Percentiles rank a stretch among this genome's conserved stretches.
Conservation (phyloP, 2,797 vertebrate genomes). For the Sylvia borin region DNA sequence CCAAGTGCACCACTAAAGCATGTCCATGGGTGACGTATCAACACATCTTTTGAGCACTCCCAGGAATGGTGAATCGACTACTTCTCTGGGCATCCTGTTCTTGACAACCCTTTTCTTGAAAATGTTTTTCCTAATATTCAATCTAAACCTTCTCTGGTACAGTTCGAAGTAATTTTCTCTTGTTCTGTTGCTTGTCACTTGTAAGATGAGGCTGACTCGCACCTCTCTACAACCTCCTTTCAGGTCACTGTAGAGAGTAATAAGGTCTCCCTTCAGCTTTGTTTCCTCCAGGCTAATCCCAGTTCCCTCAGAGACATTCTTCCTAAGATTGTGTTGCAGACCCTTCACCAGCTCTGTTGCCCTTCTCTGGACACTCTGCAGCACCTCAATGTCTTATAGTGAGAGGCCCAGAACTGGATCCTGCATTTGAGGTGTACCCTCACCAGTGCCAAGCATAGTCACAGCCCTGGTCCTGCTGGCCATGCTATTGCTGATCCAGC, state of each 20-base stretch:
- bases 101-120: not conserved
- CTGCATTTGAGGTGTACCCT: not conserved
- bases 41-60: fast-evolving
- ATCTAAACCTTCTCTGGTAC: not conserved
- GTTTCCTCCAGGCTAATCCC: not conserved
- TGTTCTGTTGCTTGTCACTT: not conserved
- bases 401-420: not conserved
- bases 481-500: not conserved
- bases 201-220: not conserved
- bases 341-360: fast-evolving
- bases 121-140: not conserved
- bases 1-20: not conserved
- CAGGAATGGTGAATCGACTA: not conserved
- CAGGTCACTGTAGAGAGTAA: not conserved
- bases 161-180: not conserved
- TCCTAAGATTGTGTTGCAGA: not conserved
- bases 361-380: not conserved
- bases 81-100: not conserved
- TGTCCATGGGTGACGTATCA: not conserved
- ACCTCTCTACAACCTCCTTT: not conserved
- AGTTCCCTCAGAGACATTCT: not conserved
- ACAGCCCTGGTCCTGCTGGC: not conserved
- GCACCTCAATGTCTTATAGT: not conserved
- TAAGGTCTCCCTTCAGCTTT: not conserved
- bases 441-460: not conserved